These are phyloP conservation scores for Caenorhabditis sp. DNA, from an alignment of 2,888 invertebrate species.

Conservation along the genomic window DNA sequence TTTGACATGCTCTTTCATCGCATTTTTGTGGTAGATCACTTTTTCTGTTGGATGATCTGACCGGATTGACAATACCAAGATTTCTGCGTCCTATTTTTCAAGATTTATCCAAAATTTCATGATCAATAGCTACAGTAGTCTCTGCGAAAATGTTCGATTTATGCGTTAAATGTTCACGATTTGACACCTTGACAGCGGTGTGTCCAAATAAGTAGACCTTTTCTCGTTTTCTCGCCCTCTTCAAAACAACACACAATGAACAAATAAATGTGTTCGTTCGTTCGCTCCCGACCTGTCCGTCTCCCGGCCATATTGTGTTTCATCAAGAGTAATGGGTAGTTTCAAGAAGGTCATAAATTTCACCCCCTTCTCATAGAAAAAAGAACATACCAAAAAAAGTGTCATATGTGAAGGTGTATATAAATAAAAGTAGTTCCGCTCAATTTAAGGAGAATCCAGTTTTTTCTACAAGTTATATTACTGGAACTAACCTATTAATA, in stretches of 20 bases:
- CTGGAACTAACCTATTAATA: constrained; percentile 32
- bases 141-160: too few relatives aligned
- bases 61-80: too few relatives aligned
- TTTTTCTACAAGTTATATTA: neutral
- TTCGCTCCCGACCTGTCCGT: neutral
- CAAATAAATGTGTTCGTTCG: neutral
- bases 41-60: too few relatives aligned
- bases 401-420: neutral
- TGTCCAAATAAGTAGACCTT: too few relatives aligned
- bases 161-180: neutral
- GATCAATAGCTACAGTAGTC: too few relatives aligned
- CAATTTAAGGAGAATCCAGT: neutral
- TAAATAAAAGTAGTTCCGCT: neutral
- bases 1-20: too few relatives aligned
- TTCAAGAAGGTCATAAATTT: neutral
- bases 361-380: neutral
- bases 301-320: neutral
- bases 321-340: neutral
- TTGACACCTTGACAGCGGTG: neutral
- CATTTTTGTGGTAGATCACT: too few relatives aligned
- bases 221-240: too few relatives aligned
- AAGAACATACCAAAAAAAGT: neutral
- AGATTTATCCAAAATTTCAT: too few relatives aligned
- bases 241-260: neutral
- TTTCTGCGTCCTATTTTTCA: too few relatives aligned